Conservation (phyloP, 2,797 vertebrate genomes). For the Lacerta bilineata region DNA sequence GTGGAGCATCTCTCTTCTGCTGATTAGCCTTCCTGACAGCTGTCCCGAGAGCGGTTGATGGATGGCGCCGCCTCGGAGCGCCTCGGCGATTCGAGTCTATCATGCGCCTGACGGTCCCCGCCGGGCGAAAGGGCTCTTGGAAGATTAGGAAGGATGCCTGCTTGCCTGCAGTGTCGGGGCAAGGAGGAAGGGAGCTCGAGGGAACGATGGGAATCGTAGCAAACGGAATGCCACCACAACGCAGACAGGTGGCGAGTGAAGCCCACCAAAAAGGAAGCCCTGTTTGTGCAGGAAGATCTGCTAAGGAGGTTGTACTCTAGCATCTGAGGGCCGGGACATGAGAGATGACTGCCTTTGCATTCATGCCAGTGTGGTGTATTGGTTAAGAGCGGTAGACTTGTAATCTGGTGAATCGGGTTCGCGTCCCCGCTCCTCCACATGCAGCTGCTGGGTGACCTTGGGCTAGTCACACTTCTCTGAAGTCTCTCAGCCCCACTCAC, state of each 20-base stretch:
- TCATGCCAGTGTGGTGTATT: no score
- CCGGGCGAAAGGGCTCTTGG: background rate
- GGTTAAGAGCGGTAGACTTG: no score
- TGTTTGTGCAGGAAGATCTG: background rate
- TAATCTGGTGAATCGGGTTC: no score
- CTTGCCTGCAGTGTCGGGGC: background rate
- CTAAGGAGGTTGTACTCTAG: no score
- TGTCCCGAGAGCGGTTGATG: background rate
- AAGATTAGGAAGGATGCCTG: background rate
- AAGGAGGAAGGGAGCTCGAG: background rate
- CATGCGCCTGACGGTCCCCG: background rate
- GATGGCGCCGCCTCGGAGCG: background rate
- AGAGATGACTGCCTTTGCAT: no score
- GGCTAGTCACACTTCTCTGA: no score
- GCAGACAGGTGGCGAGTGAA: background rate
- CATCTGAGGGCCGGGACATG: no score
- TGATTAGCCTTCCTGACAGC: conserved; percentile 7
- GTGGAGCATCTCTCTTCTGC: background rate
- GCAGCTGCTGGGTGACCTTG: no score
- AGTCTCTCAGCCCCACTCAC: no score
- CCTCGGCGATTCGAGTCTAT: background rate
- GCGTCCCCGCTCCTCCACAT: no score
- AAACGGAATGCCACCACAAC: background rate
- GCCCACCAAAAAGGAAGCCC: no score
- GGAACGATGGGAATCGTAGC: no score